Conservation (phyloP, 2,797 vertebrate genomes). For the Agapornis canus region DNA sequence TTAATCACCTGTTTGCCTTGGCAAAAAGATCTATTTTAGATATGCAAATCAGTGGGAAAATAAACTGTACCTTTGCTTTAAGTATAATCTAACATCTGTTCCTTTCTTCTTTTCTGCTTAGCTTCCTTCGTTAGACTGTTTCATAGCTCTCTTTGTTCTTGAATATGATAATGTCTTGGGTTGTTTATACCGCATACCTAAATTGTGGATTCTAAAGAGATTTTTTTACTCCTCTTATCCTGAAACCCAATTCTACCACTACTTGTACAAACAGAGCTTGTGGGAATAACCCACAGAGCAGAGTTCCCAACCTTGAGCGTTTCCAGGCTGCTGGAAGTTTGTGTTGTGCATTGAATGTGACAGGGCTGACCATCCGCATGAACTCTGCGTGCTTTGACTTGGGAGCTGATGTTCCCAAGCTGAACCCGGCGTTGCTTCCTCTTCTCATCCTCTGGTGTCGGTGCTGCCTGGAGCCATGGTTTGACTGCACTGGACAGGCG, state of each 20-base stretch:
- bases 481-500: fast-evolving
- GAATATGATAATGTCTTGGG: background rate
- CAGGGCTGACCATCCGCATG: background rate
- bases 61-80: constrained; percentile 23
- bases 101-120: constrained; percentile 38
- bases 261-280: background rate
- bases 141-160: constrained; percentile 55
- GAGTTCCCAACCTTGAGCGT: background rate
- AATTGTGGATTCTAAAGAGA: background rate
- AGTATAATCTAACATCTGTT: constrained; percentile 52
- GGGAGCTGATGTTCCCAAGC: background rate
- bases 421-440: background rate
- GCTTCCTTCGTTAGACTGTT: constrained; percentile 35
- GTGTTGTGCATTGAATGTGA: background rate
- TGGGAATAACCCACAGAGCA: background rate
- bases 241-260: background rate
- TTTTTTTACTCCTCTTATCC: background rate
- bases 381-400: background rate
- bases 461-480: background rate
- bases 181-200: background rate
- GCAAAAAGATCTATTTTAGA: constrained; percentile 52
- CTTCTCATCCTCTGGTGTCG: background rate
- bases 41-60: constrained; percentile 61
- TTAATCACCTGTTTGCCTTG: constrained; percentile 72
- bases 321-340: background rate